Percentiles rank a stretch among this genome's conserved stretches.
Conservation (phyloP, 2,888 invertebrate genomes). For the Archips xylosteana region DNA sequence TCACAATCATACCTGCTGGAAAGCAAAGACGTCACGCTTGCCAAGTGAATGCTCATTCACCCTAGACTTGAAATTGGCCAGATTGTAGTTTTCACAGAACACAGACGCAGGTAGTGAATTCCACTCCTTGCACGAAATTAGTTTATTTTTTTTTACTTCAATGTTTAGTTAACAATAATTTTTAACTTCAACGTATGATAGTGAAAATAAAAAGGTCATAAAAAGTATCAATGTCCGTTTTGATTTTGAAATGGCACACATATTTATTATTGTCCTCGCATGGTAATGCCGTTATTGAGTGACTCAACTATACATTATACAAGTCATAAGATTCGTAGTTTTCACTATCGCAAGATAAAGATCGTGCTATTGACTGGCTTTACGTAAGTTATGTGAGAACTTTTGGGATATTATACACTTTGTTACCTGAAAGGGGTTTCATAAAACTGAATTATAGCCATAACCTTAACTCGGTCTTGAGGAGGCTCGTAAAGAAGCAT, state of each 20-base stretch:
- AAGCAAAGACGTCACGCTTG: no score
- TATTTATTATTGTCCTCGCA: not conserved
- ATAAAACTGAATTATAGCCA: constrained; percentile 83
- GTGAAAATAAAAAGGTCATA: no score
- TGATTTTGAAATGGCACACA: not conserved
- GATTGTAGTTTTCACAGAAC: no score
- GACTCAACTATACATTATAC: not conserved
- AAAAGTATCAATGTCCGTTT: no score
- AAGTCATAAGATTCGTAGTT: constrained; percentile 28
- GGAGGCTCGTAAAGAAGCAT: constrained; percentile 81
- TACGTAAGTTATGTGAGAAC: constrained; percentile 72
- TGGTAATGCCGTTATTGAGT: not conserved
- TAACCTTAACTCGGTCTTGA: constrained; percentile 80
- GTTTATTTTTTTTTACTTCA: no score
- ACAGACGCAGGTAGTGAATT: no score
- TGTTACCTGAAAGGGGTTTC: constrained; percentile 82
- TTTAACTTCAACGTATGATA: no score
- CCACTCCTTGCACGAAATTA: no score
- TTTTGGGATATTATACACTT: constrained; percentile 73
- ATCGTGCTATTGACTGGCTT: constrained; percentile 52
- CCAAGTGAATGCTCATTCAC: no score
- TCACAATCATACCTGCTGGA: no score
- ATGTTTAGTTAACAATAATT: no score
- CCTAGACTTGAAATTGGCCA: no score
- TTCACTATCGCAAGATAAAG: constrained; percentile 43